Evolutionary conservation across 2,888 invertebrate species (phyloP).

Genomic region (Aspidapion aeneum): DNA sequence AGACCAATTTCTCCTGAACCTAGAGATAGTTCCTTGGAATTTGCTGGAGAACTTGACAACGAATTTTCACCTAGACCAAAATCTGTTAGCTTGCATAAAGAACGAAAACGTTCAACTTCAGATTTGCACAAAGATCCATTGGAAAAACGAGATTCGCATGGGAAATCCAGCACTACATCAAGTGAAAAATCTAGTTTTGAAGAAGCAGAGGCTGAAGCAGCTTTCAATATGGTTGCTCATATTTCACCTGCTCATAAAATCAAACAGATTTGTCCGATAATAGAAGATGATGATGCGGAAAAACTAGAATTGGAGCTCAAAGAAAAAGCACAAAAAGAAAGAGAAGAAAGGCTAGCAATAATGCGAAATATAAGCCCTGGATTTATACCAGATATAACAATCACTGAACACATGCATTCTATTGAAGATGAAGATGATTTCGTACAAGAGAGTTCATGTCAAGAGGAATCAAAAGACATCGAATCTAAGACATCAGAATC

Average conservation of each 20-base stretch:
- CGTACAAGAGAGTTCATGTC: conserved; percentile 10
- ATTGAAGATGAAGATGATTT: conserved; percentile 43
- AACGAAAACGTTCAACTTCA: conserved; percentile 36
- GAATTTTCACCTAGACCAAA: conserved; percentile 39
- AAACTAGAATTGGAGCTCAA: conserved; percentile 51
- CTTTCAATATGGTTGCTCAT: conserved; percentile 50
- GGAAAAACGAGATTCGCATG: conserved; percentile 43
- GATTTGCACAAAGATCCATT: conserved; percentile 37
- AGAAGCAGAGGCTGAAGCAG: conserved; percentile 52
- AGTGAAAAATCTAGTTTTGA: conserved; percentile 50
- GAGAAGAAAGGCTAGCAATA: conserved; percentile 47
- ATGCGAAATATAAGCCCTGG: conserved; percentile 58
- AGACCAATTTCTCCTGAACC: conserved; percentile 54
- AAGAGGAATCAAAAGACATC: conserved; percentile 12
- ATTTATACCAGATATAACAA: conserved; percentile 60
- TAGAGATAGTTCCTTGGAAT: conserved; percentile 46
- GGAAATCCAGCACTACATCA: conserved; percentile 43
- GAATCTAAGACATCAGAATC: background rate
- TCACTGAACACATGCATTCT: conserved; percentile 58
- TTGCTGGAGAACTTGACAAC: conserved; percentile 45
- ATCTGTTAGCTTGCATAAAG: conserved; percentile 36
- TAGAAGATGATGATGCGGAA: conserved; percentile 52
- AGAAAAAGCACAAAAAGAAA: conserved; percentile 43
- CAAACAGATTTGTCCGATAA: conserved; percentile 49
- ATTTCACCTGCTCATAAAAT: conserved; percentile 49